phyloP scores from a whole-genome alignment of 1,140 invertebrate species.

The Zaprionus kolodkinae region DNA sequence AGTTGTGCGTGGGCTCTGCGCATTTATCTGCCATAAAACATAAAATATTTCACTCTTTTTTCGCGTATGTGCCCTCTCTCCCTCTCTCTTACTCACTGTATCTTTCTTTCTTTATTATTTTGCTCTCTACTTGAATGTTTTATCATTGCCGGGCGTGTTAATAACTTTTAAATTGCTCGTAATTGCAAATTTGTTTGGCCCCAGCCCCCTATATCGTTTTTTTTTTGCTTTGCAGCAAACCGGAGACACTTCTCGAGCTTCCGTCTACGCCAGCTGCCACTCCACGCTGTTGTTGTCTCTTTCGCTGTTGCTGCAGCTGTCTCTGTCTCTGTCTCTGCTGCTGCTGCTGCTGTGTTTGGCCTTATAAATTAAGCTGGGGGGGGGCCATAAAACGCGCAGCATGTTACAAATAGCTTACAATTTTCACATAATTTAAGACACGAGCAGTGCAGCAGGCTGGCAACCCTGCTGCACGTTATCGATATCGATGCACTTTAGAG shows the following conservation, averaged over 20 bases:
- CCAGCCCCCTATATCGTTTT: slow-evolving; percentile 1
- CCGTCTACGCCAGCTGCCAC: slow-evolving; percentile 3
- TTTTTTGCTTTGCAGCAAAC: slow-evolving; percentile 5
- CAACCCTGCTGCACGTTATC: not conserved
- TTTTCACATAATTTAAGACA: slow-evolving; percentile 15
- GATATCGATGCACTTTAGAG: not conserved
- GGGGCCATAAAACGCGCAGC: slow-evolving; percentile 48
- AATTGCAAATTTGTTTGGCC: slow-evolving; percentile 65
- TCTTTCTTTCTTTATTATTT: not conserved
- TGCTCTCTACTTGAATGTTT: slow-evolving; percentile 41
- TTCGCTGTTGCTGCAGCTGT: not conserved
- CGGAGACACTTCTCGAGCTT: slow-evolving; percentile 13
- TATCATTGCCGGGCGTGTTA: slow-evolving; percentile 60
- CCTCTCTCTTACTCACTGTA: too few relatives aligned
- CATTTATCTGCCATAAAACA: slow-evolving; percentile 18
- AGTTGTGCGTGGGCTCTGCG: slow-evolving; percentile 37
- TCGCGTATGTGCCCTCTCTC: slow-evolving; percentile 10
- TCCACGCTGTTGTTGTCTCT: not conserved
- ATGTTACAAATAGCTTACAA: slow-evolving; percentile 42
- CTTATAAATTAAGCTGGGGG: slow-evolving; percentile 30
- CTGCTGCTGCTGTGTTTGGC: not conserved
- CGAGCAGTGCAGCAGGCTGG: not conserved
- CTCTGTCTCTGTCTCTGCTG: not conserved
- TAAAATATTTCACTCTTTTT: slow-evolving; percentile 22
- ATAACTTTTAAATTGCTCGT: slow-evolving; percentile 76